Conservation (phyloP, 2,888 invertebrate genomes). For the Hoplodrina ambigua region DNA sequence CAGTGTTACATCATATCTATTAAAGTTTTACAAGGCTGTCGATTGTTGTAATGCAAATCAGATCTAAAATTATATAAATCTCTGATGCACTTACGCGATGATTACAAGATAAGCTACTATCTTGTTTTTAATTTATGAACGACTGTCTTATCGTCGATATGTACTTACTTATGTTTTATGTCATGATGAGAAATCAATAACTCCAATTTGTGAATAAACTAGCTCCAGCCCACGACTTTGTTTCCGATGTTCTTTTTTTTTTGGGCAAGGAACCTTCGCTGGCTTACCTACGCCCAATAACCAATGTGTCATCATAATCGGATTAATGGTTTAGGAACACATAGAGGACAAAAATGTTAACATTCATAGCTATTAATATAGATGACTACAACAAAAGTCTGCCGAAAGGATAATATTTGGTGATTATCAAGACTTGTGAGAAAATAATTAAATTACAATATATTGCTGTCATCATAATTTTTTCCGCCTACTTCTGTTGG, state of each 20-base stretch:
- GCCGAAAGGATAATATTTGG: neutral
- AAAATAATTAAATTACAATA: neutral
- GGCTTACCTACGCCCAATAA: too few species aligned
- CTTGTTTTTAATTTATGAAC: neutral
- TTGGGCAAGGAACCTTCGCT: too few species aligned
- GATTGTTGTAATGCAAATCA: slow-evolving; percentile 27
- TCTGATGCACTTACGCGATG: slow-evolving; percentile 6
- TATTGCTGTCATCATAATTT: neutral
- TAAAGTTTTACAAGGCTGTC: slow-evolving; percentile 23
- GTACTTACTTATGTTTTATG: neutral
- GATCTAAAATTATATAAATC: slow-evolving; percentile 9
- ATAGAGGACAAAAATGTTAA: too few species aligned
- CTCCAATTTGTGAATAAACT: too few species aligned
- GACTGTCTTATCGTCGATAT: slow-evolving; percentile 1
- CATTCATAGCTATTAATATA: too few species aligned
- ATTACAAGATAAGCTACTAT: slow-evolving; percentile 5
- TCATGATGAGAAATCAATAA: slow-evolving; percentile 3
- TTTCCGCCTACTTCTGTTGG: neutral
- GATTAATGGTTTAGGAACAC: too few species aligned
- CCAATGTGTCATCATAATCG: too few species aligned
- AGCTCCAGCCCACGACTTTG: too few species aligned
- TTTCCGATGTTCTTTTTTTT: too few species aligned
- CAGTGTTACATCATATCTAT: slow-evolving; percentile 15
- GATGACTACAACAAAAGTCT: neutral
- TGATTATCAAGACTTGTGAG: neutral